phyloP scores from a whole-genome alignment of 2,113 vertebrate genomes.

The Rattus rattus region DNA sequence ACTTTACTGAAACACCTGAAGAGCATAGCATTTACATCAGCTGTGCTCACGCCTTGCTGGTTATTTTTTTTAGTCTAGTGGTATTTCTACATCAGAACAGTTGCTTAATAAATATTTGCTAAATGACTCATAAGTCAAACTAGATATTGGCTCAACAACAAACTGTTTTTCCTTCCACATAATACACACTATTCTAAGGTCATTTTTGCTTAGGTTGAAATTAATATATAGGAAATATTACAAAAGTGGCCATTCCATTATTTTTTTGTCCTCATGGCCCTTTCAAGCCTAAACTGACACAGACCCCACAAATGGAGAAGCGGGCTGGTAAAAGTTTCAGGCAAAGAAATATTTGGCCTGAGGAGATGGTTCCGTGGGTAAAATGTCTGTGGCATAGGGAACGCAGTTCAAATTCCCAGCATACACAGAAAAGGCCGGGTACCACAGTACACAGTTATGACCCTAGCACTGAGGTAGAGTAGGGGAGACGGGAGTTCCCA shows the following conservation, averaged over 20 bases:
- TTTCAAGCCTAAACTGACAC: neutral
- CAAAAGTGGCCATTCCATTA: neutral
- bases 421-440: neutral
- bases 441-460: neutral
- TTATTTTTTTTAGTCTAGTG: neutral
- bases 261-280: neutral
- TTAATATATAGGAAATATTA: neutral
- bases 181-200: slow-evolving; percentile 4
- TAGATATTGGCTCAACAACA: slow-evolving; percentile 7
- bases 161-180: neutral
- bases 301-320: neutral
- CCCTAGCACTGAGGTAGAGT: neutral
- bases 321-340: neutral
- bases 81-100: neutral
- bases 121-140: slow-evolving; percentile 36
- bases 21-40: neutral
- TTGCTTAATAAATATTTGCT: neutral
- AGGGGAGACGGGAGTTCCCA: neutral
- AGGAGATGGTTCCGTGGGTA: neutral
- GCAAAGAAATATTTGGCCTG: neutral
- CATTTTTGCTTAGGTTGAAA: slow-evolving; percentile 19
- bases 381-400: neutral
- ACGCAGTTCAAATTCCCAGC: neutral
- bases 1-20: neutral
- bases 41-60: neutral